Evolutionary conservation across 1,140 invertebrate genomes (phyloP).

Genomic region (Lepidotrigona ventralis): DNA sequence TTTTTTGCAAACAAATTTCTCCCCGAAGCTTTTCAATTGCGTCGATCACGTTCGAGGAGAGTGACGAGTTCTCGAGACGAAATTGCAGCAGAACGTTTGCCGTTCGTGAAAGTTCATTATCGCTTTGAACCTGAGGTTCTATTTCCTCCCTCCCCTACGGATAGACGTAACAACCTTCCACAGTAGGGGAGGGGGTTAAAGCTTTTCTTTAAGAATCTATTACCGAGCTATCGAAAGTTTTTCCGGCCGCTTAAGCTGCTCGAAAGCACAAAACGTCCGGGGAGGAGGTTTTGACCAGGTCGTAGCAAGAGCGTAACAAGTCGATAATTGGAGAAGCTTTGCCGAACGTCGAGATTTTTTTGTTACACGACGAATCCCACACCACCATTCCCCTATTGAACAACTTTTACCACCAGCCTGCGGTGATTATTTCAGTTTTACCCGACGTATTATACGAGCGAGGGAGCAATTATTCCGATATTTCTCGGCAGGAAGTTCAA

Average conservation of each 20-base stretch:
- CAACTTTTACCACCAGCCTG: neutral
- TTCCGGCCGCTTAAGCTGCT: conserved; percentile 38
- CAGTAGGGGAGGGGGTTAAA: neutral
- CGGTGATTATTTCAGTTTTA: neutral
- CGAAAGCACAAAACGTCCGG: conserved; percentile 27
- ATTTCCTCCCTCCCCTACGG: neutral
- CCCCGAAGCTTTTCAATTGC: no score
- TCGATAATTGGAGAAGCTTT: conserved; percentile 52
- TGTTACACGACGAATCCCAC: conserved; percentile 5
- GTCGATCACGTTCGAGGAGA: no score
- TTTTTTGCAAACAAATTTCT: no score
- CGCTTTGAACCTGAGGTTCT: neutral
- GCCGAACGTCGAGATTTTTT: conserved; percentile 22
- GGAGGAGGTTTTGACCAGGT: neutral
- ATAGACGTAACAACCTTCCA: conserved; percentile 30
- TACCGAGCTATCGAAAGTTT: conserved; percentile 42
- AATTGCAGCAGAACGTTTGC: no score
- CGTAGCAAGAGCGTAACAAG: conserved; percentile 39
- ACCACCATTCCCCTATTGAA: neutral
- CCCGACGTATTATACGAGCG: no score
- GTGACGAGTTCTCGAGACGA: no score
- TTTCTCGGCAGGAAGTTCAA: no score
- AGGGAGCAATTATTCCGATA: no score
- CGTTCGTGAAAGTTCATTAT: conserved; percentile 17
- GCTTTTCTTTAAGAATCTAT: conserved; percentile 47